Evolutionary conservation across 2,113 vertebrate genomes (phyloP).

Genomic region (Micromys minutus): DNA sequence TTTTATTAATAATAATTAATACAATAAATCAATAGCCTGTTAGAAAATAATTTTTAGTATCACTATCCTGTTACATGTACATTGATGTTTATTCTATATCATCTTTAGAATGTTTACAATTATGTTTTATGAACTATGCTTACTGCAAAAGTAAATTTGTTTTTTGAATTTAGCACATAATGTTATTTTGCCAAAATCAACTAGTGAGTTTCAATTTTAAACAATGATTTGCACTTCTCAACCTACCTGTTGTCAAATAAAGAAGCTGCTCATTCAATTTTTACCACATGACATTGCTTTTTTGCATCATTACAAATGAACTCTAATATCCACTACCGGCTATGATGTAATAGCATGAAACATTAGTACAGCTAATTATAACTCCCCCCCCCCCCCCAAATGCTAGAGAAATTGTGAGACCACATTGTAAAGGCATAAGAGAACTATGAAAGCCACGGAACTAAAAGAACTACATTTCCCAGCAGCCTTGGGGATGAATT

Average conservation of each 20-base stretch:
- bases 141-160: neutral
- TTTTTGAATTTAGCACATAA: neutral
- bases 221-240: neutral
- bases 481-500: neutral
- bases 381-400: too few relatives aligned
- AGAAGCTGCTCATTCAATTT: neutral
- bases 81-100: neutral
- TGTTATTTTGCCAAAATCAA: conserved; percentile 30
- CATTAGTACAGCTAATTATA: neutral
- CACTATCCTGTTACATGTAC: neutral
- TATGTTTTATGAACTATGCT: neutral
- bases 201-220: conserved; percentile 21
- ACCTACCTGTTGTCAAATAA: conserved; percentile 18
- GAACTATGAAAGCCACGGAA: neutral
- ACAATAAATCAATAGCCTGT: neutral
- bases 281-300: neutral
- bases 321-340: neutral
- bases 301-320: conserved; percentile 2
- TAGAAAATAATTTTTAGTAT: neutral
- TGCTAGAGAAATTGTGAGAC: neutral
- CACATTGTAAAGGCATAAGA: neutral
- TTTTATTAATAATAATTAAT: neutral
- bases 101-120: neutral
- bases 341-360: neutral
- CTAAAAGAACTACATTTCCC: neutral